These are phyloP conservation scores for Antheraea assamensis DNA, from an alignment of 2,888 invertebrate species.

Conservation along the genomic window DNA sequence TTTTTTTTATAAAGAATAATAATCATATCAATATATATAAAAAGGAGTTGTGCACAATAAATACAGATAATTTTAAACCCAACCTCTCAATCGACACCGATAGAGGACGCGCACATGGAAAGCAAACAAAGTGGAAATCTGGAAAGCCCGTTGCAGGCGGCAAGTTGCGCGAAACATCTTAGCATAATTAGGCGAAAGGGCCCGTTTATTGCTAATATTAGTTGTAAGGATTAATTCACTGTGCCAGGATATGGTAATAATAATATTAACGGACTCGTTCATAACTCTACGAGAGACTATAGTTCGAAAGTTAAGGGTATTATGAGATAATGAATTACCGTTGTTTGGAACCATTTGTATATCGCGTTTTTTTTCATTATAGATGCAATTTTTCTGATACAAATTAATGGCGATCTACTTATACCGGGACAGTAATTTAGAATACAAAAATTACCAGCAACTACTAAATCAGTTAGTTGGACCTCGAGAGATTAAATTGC, in stretches of 20 bases:
- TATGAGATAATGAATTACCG: neutral
- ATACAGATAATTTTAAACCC: neutral
- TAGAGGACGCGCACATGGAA: constrained; percentile 1
- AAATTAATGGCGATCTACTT: neutral
- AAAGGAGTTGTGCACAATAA: neutral
- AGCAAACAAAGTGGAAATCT: constrained; percentile 46
- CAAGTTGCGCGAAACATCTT: constrained; percentile 67
- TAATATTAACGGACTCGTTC: constrained; percentile 63
- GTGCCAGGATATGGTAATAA: constrained; percentile 34
- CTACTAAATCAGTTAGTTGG: neutral
- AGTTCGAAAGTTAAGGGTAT: neutral
- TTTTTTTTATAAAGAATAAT: too few relatives aligned
- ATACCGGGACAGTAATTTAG: neutral
- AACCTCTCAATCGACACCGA: neutral
- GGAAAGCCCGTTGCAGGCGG: constrained; percentile 61
- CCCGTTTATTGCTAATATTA: constrained; percentile 80
- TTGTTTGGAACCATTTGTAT: neutral
- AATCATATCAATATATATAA: neutral
- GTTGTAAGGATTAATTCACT: constrained; percentile 76
- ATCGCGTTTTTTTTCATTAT: neutral
- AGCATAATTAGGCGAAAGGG: constrained; percentile 78
- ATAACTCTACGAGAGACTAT: constrained; percentile 42
- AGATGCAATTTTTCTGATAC: neutral
- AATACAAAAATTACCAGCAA: neutral
- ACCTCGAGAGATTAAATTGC: neutral